Evolutionary conservation across 1,140 invertebrate genomes (phyloP).

Genomic region (Drosophila suzukii): DNA sequence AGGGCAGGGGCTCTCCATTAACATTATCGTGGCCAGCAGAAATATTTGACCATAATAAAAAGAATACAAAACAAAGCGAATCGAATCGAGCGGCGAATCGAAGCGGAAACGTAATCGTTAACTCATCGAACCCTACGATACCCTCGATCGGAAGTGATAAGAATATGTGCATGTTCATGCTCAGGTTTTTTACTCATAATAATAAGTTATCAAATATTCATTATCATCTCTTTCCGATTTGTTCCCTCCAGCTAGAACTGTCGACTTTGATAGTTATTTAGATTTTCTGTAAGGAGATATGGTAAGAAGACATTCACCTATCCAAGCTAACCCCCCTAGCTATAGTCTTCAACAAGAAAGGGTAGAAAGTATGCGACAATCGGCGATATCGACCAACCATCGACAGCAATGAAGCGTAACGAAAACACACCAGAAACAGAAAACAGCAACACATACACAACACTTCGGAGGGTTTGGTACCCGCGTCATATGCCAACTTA

Average conservation of each 20-base stretch:
- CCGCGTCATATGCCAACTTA: conserved; percentile 46
- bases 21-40: conserved; percentile 67
- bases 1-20: conserved; percentile 50
- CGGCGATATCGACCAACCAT: conserved; percentile 35
- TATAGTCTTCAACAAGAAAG: not conserved
- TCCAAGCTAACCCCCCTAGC: not conserved
- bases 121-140: conserved; percentile 34
- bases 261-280: no score
- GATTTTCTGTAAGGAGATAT: not conserved
- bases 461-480: conserved; percentile 16
- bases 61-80: conserved; percentile 51
- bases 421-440: conserved; percentile 53
- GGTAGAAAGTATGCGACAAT: conserved; percentile 61
- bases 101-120: conserved; percentile 36
- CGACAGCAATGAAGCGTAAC: conserved; percentile 74
- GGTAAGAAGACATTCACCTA: not conserved
- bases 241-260: no score
- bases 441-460: conserved; percentile 21
- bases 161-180: not conserved
- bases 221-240: not conserved
- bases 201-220: no score
- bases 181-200: not conserved
- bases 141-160: conserved; percentile 31
- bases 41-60: conserved; percentile 81
- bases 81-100: conserved; percentile 34